Evolutionary conservation across 2,888 invertebrate genomes (phyloP), one percentile per base, ranked within the genome.

Genomic region (Gortyna flavago): DNA sequence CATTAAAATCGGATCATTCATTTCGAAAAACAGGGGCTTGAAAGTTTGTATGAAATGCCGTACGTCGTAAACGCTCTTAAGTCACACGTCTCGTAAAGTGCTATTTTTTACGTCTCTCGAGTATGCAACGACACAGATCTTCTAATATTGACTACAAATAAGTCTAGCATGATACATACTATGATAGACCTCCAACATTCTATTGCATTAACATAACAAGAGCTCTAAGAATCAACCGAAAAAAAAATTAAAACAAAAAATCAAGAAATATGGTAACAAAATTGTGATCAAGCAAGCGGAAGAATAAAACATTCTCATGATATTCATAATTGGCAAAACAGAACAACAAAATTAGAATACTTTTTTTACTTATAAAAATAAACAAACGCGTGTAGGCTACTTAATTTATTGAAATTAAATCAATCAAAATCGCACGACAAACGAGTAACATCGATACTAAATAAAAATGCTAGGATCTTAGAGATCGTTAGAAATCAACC

Each of bases 241-340:
- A 77, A 79, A 38, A 70, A 71, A 72, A 69, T 69, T 0, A 71
- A 72, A 76, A 41, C 57, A 72, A 71, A 77, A 75, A 44, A 66
- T n/a, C 38, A 38, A 75, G 62, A 80, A 75, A 80, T 78, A 84
- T 90, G 87, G 87, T 90, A 90, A 91, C 88, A 87, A 88, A 88
- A 83, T 83, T 79, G 81, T 87, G 82, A 89, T 89, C 61, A 81
- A 81, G 80, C 76, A 76, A 80, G 77, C 77, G 16, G 44, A 69
- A 72, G 77, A 81, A 83, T 76, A 74, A 76, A 85, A 87, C 77
- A 77, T 79, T 66, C 48, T 84, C 85, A 85, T 86, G 88, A 85
- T 81, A 72, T 66, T 72, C 44, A 72, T 84, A 65, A 81, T 78
- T 72, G 72, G 68, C 74, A 79, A 83, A 82, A 88, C 59, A 81